These are phyloP conservation scores for Philhelius pedissequus DNA, from an alignment of 2,888 invertebrate species.

Conservation along the genomic window DNA sequence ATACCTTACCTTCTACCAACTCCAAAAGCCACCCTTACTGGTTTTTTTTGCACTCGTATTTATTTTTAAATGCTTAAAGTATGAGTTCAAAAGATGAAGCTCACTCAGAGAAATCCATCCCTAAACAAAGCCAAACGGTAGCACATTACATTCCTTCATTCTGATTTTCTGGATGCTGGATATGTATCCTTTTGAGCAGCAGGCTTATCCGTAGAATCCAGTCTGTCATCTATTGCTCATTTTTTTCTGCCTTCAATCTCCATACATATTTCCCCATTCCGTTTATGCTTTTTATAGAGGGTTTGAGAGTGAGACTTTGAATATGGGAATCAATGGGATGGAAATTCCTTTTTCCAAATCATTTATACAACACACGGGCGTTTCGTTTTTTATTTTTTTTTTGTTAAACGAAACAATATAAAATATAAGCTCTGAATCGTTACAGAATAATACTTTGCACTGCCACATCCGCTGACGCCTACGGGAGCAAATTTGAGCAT, in stretches of 20 bases:
- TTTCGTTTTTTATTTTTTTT: slow-evolving; percentile 37
- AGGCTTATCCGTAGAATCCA: slow-evolving; percentile 61
- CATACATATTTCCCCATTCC: neutral
- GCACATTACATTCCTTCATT: slow-evolving; percentile 53
- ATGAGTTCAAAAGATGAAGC: slow-evolving; percentile 58
- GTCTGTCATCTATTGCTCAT: slow-evolving; percentile 56
- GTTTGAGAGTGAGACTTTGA: slow-evolving; percentile 59
- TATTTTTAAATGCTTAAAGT: neutral
- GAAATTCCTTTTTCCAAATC: slow-evolving; percentile 75
- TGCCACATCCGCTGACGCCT: neutral
- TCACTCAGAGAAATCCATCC: slow-evolving; percentile 21
- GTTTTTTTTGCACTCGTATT: neutral
- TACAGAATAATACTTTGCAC: slow-evolving; percentile 29
- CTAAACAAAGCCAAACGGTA: slow-evolving; percentile 21
- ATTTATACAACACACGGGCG: slow-evolving; percentile 71
- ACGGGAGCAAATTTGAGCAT: neutral
- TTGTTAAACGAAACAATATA: slow-evolving; percentile 51
- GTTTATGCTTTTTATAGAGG: neutral
- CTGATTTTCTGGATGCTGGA: neutral
- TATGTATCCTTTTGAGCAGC: slow-evolving; percentile 31
- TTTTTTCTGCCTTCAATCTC: slow-evolving; percentile 29
- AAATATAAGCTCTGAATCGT: slow-evolving; percentile 44
- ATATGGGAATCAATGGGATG: slow-evolving; percentile 78
- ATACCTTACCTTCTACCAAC: neutral
- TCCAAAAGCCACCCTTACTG: neutral